phyloP scores from a whole-genome alignment of 2,113 vertebrate species.

The Microtus oregoni region DNA sequence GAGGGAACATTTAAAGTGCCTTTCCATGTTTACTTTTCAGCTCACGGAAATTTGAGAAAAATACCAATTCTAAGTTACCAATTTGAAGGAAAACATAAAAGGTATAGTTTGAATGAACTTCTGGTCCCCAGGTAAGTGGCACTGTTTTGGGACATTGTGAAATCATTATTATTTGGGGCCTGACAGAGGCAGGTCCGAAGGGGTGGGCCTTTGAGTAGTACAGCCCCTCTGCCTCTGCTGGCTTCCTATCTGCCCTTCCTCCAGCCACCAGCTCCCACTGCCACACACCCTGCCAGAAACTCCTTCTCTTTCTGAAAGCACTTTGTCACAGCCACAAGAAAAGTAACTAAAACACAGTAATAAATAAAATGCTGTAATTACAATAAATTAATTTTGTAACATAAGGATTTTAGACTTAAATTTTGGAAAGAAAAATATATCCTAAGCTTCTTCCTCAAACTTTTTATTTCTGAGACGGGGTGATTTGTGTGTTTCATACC shows the following conservation, averaged over 20 bases:
- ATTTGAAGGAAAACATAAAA: constrained; percentile 25
- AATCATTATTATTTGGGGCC: too few species aligned
- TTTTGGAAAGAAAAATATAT: constrained; percentile 24
- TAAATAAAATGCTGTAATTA: not conserved
- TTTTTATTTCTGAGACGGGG: not conserved
- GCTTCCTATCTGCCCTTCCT: not conserved
- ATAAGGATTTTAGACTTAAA: constrained; percentile 21
- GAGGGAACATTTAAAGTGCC: not conserved
- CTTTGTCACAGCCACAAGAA: not conserved
- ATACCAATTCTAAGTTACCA: constrained; percentile 37
- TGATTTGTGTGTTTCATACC: not conserved
- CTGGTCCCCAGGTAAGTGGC: not conserved
- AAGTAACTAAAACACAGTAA: not conserved
- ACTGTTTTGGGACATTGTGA: not conserved
- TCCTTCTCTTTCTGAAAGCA: not conserved
- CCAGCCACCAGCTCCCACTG: not conserved
- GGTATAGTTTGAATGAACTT: not conserved
- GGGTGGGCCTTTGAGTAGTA: not conserved
- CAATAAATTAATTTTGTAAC: constrained; percentile 5
- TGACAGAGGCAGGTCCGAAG: not conserved
- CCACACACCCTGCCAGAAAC: not conserved
- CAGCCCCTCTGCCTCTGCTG: not conserved
- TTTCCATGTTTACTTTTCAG: constrained; percentile 15
- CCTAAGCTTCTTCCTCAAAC: constrained; percentile 44
- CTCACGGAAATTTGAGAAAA: constrained; percentile 3